These are phyloP conservation scores for Amphilophus citrinellus DNA, from an alignment of 2,113 vertebrate species.

Conservation along the genomic window DNA sequence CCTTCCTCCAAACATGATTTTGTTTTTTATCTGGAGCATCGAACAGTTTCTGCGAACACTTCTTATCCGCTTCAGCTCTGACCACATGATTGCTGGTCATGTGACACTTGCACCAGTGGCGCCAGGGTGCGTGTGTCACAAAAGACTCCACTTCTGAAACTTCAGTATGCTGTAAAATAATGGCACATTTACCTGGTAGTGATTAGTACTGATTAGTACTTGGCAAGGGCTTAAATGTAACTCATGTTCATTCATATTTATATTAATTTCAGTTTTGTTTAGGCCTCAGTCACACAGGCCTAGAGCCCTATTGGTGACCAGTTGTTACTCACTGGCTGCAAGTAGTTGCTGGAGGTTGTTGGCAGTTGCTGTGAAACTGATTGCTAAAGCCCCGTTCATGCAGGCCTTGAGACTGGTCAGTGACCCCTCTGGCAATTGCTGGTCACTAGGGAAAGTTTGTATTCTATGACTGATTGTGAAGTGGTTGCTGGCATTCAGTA, in stretches of 20 bases:
- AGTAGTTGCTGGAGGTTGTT: not conserved
- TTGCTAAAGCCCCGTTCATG: not conserved
- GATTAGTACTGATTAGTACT: not conserved
- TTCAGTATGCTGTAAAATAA: not conserved
- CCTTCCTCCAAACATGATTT: not conserved
- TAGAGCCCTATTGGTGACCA: no score
- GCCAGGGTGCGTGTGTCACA: not conserved
- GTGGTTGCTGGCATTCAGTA: not conserved
- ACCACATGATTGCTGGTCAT: not conserved
- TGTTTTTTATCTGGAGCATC: not conserved
- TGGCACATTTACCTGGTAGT: not conserved
- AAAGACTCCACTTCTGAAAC: not conserved
- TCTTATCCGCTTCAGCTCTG: not conserved
- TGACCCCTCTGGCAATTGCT: not conserved
- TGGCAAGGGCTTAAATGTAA: not conserved
- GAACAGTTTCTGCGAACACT: not conserved
- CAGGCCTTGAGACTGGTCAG: not conserved
- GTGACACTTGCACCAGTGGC: not conserved
- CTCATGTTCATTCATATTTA: no score
- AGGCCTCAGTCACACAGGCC: no score
- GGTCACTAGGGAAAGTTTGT: not conserved
- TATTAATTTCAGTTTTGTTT: no score
- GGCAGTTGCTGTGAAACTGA: not conserved
- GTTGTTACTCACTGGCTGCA: no score
- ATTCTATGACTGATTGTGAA: not conserved